These are phyloP conservation scores for Thysanoteuthis rhombus DNA, from an alignment of 2,888 invertebrate species.

Conservation along the genomic window DNA sequence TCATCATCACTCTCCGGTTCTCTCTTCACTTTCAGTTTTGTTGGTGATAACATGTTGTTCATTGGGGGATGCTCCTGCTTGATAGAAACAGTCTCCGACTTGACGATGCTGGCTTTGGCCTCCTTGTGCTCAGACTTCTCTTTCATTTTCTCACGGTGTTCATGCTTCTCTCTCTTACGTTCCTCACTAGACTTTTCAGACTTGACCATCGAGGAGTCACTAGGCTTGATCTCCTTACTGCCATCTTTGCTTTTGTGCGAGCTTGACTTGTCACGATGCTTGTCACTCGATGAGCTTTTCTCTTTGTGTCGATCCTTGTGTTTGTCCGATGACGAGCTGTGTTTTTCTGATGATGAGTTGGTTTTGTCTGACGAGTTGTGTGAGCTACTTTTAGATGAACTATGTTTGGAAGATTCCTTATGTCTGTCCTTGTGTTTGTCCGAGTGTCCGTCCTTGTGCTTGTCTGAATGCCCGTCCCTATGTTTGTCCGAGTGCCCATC, in stretches of 20 bases:
- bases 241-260: constrained; percentile 35
- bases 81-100: background rate
- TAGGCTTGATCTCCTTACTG: constrained; percentile 39
- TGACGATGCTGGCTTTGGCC: background rate
- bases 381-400: background rate
- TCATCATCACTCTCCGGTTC: constrained; percentile 49
- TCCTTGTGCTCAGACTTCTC: constrained; percentile 24
- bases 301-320: constrained; percentile 42
- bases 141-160: background rate
- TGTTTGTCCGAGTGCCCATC: constrained; percentile 35
- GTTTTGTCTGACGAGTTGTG: constrained; percentile 21
- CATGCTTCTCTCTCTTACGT: background rate
- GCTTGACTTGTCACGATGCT: constrained; percentile 39
- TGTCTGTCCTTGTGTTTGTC: constrained; percentile 33
- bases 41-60: constrained; percentile 33
- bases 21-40: constrained; percentile 36
- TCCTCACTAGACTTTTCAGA: constrained; percentile 15
- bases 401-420: constrained; percentile 22
- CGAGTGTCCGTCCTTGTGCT: constrained; percentile 38
- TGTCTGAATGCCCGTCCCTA: constrained; percentile 24
- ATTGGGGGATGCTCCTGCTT: background rate
- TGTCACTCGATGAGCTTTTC: constrained; percentile 38
- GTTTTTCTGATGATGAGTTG: constrained; percentile 25
- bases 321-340: constrained; percentile 37
- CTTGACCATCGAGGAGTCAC: constrained; percentile 32